Conservation (phyloP, 1,140 invertebrate species). For the Archegozetes longisetosus region DNA sequence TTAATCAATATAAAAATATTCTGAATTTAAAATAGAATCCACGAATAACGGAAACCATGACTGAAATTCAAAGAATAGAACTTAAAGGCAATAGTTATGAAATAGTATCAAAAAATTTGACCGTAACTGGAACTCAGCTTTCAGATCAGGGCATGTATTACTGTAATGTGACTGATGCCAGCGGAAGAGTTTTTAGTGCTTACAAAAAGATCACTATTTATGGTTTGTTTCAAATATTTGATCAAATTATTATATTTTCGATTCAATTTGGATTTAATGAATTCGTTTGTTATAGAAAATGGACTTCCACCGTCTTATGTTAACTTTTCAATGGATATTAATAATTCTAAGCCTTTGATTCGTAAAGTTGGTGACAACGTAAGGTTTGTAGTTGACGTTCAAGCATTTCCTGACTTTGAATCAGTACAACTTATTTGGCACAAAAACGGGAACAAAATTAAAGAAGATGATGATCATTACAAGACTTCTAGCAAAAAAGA, state of each 20-base stretch:
- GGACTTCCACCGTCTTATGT: slow-evolving; percentile 12
- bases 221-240: no score
- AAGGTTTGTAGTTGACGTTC: slow-evolving; percentile 15
- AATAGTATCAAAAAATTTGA: slow-evolving; percentile 18
- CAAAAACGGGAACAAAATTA: slow-evolving; percentile 13
- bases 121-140: slow-evolving; percentile 14
- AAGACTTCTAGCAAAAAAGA: neutral
- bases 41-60: slow-evolving; percentile 10
- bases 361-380: slow-evolving; percentile 16
- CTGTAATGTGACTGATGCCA: slow-evolving; percentile 21
- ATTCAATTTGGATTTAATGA: no score
- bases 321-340: slow-evolving; percentile 20
- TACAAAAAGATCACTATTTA: slow-evolving; percentile 17
- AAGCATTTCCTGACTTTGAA: slow-evolving; percentile 15
- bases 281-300: no score
- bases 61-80: slow-evolving; percentile 8
- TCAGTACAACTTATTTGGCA: slow-evolving; percentile 16
- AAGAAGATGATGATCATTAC: neutral
- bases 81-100: slow-evolving; percentile 13
- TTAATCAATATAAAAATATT: no score
- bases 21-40: neutral
- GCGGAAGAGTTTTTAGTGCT: slow-evolving; percentile 12
- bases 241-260: no score
- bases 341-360: neutral
- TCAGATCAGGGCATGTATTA: slow-evolving; percentile 19